phyloP scores from a whole-genome alignment of 2,113 vertebrate species.

The Xenus cinereus region DNA sequence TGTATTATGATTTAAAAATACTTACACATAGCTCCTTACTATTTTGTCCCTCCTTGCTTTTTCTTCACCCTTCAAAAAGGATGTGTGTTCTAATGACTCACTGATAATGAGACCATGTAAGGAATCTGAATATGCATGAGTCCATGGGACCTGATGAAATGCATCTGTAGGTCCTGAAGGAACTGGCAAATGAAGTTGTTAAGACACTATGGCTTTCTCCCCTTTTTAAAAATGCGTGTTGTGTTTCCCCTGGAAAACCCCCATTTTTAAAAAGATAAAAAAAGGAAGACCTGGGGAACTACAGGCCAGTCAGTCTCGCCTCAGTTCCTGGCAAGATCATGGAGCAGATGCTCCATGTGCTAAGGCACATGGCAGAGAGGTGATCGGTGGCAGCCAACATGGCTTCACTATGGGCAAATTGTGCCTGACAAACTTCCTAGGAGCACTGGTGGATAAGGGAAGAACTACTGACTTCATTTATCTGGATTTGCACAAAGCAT shows the following conservation, averaged over 20 bases:
- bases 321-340: neutral
- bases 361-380: neutral
- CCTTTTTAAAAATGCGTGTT: no score
- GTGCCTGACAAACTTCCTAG: neutral
- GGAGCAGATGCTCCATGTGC: neutral
- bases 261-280: neutral
- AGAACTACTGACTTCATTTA: neutral
- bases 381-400: neutral
- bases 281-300: neutral
- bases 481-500: neutral
- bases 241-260: no score
- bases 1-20: neutral
- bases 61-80: neutral
- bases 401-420: neutral
- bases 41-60: neutral
- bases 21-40: neutral
- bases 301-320: neutral
- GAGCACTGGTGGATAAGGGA: neutral
- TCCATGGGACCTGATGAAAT: neutral
- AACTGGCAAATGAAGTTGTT: fast-evolving
- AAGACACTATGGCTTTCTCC: neutral
- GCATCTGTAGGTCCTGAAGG: neutral
- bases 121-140: neutral
- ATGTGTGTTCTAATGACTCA: neutral
- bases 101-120: neutral